Evolutionary conservation across 2,113 vertebrate species (phyloP).

Genomic region (Gallinago media): DNA sequence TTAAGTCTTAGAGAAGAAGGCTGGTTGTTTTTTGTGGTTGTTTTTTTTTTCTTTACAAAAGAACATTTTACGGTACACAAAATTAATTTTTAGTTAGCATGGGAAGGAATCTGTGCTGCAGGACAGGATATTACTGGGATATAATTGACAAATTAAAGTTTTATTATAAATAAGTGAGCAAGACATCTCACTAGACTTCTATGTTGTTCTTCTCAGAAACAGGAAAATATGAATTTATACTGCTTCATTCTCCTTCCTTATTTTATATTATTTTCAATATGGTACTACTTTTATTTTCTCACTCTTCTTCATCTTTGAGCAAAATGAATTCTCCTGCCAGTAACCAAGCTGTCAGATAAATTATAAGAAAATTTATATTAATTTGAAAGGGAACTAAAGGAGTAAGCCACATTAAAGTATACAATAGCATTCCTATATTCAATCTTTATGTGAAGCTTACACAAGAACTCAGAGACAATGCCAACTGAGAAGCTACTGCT

Average conservation of each 20-base stretch:
- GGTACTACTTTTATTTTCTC: not conserved
- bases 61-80: not conserved
- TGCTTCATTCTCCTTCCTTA: not conserved
- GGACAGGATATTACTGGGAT: not conserved
- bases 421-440: not conserved
- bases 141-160: slow-evolving; percentile 13
- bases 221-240: not conserved
- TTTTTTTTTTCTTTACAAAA: not conserved
- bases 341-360: not conserved
- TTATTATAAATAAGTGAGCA: not conserved
- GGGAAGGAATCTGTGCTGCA: not conserved
- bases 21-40: not conserved
- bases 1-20: not conserved
- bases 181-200: not conserved
- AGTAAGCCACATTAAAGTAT: not conserved
- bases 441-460: not conserved
- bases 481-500: not conserved
- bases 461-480: not conserved
- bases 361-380: not conserved
- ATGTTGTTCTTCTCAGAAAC: not conserved
- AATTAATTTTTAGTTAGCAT: not conserved
- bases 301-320: not conserved
- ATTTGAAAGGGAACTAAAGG: not conserved
- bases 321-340: not conserved
- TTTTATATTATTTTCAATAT: not conserved